Conservation (phyloP, 53 echinoderm and acorn worm genomes). For the Temnopleurus reevesii region DNA sequence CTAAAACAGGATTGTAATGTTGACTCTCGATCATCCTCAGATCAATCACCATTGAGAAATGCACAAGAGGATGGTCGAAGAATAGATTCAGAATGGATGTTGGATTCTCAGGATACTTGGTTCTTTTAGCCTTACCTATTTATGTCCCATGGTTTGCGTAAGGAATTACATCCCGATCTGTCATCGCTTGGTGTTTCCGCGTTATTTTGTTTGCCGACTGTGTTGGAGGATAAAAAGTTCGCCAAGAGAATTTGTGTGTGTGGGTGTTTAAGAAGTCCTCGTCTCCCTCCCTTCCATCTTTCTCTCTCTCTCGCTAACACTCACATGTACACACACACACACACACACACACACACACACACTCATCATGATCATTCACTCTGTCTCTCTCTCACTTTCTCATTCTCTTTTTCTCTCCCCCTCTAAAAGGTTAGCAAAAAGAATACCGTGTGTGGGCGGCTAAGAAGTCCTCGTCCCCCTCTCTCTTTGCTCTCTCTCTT, state of each 20-base stretch:
- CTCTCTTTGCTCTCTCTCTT: no score
- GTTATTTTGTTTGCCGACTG: neutral
- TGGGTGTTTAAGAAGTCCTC: no score
- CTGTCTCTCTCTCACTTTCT: neutral
- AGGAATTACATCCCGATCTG: neutral
- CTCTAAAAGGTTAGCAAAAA: neutral
- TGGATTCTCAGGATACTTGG: neutral
- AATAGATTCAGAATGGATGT: slow-evolving; percentile 12
- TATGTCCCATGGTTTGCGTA: neutral
- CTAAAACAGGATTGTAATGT: neutral
- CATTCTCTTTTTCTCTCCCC: neutral
- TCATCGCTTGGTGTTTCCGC: neutral
- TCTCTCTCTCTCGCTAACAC: neutral
- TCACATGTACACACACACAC: neutral
- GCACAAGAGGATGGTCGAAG: slow-evolving; percentile 15
- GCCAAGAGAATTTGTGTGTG: no score
- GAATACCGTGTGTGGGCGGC: no score
- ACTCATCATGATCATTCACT: neutral
- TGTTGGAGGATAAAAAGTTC: no score
- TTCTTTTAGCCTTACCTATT: neutral
- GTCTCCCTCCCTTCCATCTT: neutral
- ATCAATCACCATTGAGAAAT: neutral
- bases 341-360: no score
- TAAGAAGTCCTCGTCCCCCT: no score
- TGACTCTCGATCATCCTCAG: neutral